A percentile compares a stretch with the other conserved stretches of the same genome.
These are phyloP conservation scores for Sebastes cheni DNA, from an alignment of 2,797 vertebrate species.

Conservation along the genomic window DNA sequence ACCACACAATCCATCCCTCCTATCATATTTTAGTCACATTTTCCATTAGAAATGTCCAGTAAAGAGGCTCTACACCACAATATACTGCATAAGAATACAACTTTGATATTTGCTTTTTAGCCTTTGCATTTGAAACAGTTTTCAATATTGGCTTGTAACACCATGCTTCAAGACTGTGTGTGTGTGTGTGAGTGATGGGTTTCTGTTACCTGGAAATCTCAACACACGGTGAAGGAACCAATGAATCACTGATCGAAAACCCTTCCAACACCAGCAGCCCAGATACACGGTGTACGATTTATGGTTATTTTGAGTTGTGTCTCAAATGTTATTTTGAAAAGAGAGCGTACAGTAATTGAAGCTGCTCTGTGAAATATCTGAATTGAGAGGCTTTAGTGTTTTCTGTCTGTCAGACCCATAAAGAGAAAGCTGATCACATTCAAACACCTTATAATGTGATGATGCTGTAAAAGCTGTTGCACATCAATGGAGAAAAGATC, in stretches of 20 bases:
- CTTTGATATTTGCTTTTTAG: not conserved
- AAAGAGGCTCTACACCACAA: not conserved
- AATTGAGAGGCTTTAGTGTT: not conserved
- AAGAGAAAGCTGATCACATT: not conserved
- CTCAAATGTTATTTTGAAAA: not conserved
- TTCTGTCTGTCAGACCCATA: not conserved
- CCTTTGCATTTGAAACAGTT: not conserved
- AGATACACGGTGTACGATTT: not conserved
- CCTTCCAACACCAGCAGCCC: not conserved
- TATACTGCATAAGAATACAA: not conserved
- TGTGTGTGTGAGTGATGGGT: not conserved
- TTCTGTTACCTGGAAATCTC: too few relatives aligned
- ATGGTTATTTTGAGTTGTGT: not conserved
- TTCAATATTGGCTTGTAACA: not conserved
- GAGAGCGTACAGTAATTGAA: not conserved
- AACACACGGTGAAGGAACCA: not conserved
- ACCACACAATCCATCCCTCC: not conserved
- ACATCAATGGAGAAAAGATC: not conserved
- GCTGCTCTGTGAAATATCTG: not conserved
- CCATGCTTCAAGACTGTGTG: not conserved
- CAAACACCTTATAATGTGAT: not conserved
- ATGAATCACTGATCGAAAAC: not conserved
- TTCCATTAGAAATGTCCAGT: not conserved
- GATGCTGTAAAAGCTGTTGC: not conserved
- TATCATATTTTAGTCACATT: not conserved